Base-by-base conservation (phyloP, 2,113 vertebrate species). In the Stercorarius parasiticus region DNA sequence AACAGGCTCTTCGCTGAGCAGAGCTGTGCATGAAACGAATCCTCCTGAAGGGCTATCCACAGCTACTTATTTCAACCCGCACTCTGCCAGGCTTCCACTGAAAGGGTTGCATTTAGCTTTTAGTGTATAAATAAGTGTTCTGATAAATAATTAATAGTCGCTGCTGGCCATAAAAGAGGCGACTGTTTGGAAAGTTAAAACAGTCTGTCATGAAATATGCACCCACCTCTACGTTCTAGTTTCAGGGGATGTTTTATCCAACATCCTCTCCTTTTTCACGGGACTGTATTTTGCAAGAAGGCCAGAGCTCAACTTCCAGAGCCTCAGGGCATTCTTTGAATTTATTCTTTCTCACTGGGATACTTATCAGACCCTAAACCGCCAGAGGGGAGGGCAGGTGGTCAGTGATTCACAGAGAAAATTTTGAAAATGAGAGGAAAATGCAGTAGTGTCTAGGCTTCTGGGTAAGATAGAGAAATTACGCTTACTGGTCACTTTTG, bases 71-170 rank as follows among this genome's bases (percentile, higher is more conserved):
- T 87, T 62, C 84, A 81, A 32, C 50, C 88, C 1, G 1, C 78
- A 23, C 62, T 92, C 70, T 80, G 62, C 82, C 91, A 94, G 82
- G 27, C 93, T 85, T 89, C 71, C 56, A 81, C 52, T 88, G 92
- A 88, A 96, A 92, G 89, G 76, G 86, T n/a, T 95, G 86, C 88
- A 96, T 95, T 96, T 93, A 95, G 86, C 91, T 92, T 85, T 95
- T 93, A 95, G 89, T 79, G 92, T 90, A 96, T 93, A 96, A 97
- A 96, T 96, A 96, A 92, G 55, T 81, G 95, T 82, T 90, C 80
- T 47, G 73, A 92, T 97, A 87, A 97, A 95, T 97, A 97, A 95
- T 94, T 95, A 88, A 97, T 77, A 86, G 91, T 43, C 69, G 93
- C 95, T 97, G 55, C 94, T 95, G 92, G 96, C 92, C 21, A 36